A percentile compares a stretch with the other conserved stretches of the same genome.
Evolutionary conservation across 1,140 invertebrate species (phyloP).

Genomic region (Drosophila suzukii): DNA sequence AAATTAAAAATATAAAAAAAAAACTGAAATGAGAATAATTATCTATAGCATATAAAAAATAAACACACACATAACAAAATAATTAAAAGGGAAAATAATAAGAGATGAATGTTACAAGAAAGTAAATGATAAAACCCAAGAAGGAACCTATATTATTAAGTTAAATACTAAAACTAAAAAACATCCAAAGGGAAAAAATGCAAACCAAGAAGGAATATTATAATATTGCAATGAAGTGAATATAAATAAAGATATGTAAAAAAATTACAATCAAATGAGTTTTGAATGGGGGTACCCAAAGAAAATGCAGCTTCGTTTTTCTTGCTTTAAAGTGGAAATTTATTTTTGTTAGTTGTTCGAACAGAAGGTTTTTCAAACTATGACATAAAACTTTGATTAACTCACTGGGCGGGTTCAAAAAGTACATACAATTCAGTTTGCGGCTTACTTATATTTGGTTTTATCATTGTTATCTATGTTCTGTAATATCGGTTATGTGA

Average conservation of each 20-base stretch:
- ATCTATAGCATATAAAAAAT: constrained; percentile 73
- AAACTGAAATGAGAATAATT: constrained; percentile 69
- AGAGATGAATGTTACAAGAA: constrained; percentile 76
- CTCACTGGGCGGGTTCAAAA: constrained; percentile 43
- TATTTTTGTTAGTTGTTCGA: constrained; percentile 67
- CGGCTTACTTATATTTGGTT: constrained; percentile 43
- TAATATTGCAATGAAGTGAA: constrained; percentile 82
- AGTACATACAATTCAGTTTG: constrained; percentile 75
- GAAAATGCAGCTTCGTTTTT: background rate
- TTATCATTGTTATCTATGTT: constrained; percentile 33
- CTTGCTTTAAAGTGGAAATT: constrained; percentile 61
- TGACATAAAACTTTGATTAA: constrained; percentile 59
- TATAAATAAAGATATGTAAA: constrained; percentile 82
- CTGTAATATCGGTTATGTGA: constrained; percentile 48
- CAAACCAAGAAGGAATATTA: constrained; percentile 79
- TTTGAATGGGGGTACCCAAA: background rate
- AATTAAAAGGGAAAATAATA: constrained; percentile 51
- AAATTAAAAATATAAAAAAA: constrained; percentile 47
- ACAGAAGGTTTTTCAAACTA: constrained; percentile 53
- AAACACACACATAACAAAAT: constrained; percentile 67
- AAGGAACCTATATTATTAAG: constrained; percentile 74
- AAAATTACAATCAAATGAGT: constrained; percentile 41
- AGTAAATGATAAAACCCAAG: constrained; percentile 61
- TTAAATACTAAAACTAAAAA: constrained; percentile 74
- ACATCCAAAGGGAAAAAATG: constrained; percentile 56